Percentiles rank a stretch among this genome's conserved stretches.
Conservation (phyloP, 1,140 invertebrate species). For the Ostrea denselamellosa region DNA sequence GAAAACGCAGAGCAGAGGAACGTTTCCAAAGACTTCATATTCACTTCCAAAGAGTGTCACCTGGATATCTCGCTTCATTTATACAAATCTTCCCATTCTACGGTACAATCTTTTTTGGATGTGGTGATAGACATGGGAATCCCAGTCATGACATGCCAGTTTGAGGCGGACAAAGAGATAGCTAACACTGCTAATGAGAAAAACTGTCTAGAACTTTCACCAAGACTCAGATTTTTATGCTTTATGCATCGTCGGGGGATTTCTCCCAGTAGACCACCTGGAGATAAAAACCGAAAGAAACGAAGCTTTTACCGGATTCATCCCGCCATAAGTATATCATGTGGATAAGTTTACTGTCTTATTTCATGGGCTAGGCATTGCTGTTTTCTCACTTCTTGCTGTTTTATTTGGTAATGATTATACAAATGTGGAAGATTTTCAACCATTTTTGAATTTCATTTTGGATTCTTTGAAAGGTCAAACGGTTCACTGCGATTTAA, state of each 20-base stretch:
- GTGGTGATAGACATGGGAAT: constrained; percentile 84
- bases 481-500: constrained; percentile 49
- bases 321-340: constrained; percentile 81
- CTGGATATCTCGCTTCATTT: constrained; percentile 55
- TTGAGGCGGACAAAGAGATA: constrained; percentile 92
- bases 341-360: constrained; percentile 84
- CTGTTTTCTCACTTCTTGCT: constrained; percentile 88
- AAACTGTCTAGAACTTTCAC: constrained; percentile 90
- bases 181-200: constrained; percentile 87
- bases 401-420: constrained; percentile 93
- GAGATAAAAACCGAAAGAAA: constrained; percentile 71
- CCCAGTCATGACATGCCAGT: constrained; percentile 85
- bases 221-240: constrained; percentile 96
- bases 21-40: constrained; percentile 81
- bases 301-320: constrained; percentile 48
- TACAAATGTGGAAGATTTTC: constrained; percentile 62
- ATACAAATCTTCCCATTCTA: constrained; percentile 78
- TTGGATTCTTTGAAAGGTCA: background rate
- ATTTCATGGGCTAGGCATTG: constrained; percentile 84
- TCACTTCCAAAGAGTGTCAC: constrained; percentile 63
- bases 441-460: background rate
- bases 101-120: constrained; percentile 86
- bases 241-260: constrained; percentile 85
- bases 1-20: constrained; percentile 82
- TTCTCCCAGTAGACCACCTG: constrained; percentile 88